Conservation (phyloP, 1,140 invertebrate genomes). For the Drosophila littoralis region DNA sequence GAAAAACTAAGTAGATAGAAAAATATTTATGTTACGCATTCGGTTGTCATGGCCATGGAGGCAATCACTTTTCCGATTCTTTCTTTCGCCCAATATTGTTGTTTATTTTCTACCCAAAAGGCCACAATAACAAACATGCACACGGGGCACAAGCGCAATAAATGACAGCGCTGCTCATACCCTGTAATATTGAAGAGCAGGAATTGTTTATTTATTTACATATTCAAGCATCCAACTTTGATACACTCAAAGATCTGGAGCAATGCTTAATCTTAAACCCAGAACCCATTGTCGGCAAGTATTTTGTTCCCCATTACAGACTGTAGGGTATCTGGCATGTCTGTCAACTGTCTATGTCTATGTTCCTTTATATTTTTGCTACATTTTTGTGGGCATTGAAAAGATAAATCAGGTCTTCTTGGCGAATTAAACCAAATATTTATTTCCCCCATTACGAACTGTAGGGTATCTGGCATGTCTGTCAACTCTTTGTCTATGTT, state of each 20-base stretch:
- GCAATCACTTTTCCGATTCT: conserved; percentile 48
- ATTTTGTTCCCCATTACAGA: neutral
- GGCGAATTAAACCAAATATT: neutral
- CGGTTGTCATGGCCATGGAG: conserved; percentile 41
- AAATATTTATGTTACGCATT: conserved; percentile 76
- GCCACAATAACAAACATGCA: conserved; percentile 51
- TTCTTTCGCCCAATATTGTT: conserved; percentile 58
- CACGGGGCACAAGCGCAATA: too few species aligned
- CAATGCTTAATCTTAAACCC: neutral
- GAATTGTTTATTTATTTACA: too few species aligned
- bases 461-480: conserved; percentile 6
- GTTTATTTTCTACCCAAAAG: conserved; percentile 64
- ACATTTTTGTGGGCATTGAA: too few species aligned
- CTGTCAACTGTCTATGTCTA: neutral
- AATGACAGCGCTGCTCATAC: neutral
- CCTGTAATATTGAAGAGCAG: too few species aligned
- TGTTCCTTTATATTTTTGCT: too few species aligned
- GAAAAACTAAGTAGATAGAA: conserved; percentile 72
- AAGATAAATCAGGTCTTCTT: neutral
- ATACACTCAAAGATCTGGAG: too few species aligned
- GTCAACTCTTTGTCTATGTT: conserved; percentile 13
- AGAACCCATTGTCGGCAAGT: neutral
- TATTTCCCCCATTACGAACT: neutral
- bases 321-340: conserved; percentile 9
- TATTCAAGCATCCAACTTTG: too few species aligned